Evolutionary conservation across 2,888 invertebrate genomes (phyloP).

Genomic region (Lamellibrachia satsuma): DNA sequence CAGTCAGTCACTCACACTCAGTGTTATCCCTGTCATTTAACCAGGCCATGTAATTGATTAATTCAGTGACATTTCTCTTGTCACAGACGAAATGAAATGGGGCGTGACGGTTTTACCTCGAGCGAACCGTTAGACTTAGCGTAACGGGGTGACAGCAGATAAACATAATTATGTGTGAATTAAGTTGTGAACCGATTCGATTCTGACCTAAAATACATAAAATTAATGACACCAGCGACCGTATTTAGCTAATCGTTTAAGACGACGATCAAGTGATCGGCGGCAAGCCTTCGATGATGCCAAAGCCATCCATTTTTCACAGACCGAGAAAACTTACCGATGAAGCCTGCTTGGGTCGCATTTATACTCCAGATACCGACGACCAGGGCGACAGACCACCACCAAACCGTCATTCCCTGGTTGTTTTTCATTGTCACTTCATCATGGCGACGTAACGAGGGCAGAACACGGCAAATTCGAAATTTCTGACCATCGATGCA

Average conservation of each 20-base stretch:
- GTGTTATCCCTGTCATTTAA: neutral
- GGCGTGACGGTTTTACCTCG: neutral
- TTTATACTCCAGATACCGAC: neutral
- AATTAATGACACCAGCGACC: neutral
- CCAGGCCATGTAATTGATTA: neutral
- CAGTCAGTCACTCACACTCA: neutral
- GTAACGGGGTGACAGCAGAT: neutral
- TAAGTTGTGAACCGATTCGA: neutral
- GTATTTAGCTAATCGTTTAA: neutral
- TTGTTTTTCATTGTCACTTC: slow-evolving; percentile 11
- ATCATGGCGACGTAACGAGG: neutral
- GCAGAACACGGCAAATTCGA: neutral
- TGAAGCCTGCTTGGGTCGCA: neutral
- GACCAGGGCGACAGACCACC: slow-evolving; percentile 11
- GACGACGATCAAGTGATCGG: neutral
- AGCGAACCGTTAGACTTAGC: neutral
- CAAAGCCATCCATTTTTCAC: neutral
- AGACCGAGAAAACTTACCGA: neutral
- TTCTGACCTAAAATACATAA: neutral
- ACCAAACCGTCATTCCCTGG: slow-evolving; percentile 17
- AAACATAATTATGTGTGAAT: neutral
- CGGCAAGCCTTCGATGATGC: neutral
- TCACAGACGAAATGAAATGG: neutral
- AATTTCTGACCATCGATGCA: neutral
- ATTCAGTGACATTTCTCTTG: neutral